A percentile compares a stretch with the other conserved stretches of the same genome.
Evolutionary conservation across 1,140 invertebrate genomes (phyloP).

Genomic region (Thaumetopoea pityocampa): DNA sequence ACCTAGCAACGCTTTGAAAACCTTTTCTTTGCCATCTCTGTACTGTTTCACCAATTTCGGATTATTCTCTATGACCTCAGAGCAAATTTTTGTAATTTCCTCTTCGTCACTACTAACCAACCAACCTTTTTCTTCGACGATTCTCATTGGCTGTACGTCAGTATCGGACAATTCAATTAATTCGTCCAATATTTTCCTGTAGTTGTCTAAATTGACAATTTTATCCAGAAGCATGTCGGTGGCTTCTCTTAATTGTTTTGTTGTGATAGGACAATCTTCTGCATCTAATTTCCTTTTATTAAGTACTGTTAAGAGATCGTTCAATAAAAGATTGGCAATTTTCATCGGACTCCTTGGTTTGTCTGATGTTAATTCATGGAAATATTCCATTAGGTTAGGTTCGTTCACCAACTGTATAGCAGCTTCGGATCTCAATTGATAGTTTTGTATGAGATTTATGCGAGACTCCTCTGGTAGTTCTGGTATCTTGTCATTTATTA

Average conservation of each 20-base stretch:
- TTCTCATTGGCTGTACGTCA: conserved; percentile 56
- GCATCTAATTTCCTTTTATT: conserved; percentile 79
- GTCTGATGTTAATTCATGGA: conserved; percentile 76
- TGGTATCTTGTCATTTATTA: conserved; percentile 75
- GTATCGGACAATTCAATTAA: conserved; percentile 68
- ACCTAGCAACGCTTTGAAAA: conserved; percentile 80
- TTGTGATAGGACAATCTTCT: conserved; percentile 74
- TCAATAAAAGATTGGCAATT: conserved; percentile 81
- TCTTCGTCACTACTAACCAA: conserved; percentile 78
- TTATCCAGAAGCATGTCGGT: conserved; percentile 77
- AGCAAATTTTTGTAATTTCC: conserved; percentile 79
- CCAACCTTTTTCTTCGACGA: conserved; percentile 80
- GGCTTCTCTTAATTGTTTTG: conserved; percentile 77
- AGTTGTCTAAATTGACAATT: conserved; percentile 79
- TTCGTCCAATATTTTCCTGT: conserved; percentile 75
- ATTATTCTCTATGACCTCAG: conserved; percentile 80
- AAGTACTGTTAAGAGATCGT: conserved; percentile 79
- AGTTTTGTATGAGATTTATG: conserved; percentile 73
- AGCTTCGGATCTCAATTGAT: conserved; percentile 77
- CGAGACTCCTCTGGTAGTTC: conserved; percentile 79
- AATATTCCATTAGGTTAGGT: conserved; percentile 78
- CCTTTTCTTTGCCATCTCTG: conserved; percentile 83
- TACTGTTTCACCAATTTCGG: conserved; percentile 81
- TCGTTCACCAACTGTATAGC: conserved; percentile 82
- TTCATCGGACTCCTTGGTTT: conserved; percentile 74